These are phyloP conservation scores for Phataginus tetradactyla DNA, from an alignment of 2,797 vertebrate species.

Conservation along the genomic window DNA sequence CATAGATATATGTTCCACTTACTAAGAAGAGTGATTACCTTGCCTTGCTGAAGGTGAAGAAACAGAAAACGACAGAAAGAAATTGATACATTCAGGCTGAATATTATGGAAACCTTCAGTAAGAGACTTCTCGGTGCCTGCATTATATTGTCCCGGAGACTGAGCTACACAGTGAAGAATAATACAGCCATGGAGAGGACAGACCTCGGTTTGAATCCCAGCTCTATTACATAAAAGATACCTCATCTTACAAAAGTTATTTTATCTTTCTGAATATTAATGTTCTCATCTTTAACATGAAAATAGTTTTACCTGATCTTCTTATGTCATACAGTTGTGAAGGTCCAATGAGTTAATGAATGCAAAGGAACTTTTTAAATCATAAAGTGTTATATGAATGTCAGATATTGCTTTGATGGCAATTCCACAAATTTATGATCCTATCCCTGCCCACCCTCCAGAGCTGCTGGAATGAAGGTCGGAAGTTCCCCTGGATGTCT, in stretches of 20 bases:
- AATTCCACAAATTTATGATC: constrained; percentile 49
- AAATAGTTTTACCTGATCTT: constrained; percentile 18
- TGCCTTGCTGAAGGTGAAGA: background rate
- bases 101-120: background rate
- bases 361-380: constrained; percentile 60
- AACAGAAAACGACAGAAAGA: background rate
- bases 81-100: background rate
- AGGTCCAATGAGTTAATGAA: constrained; percentile 71
- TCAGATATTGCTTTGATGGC: constrained; percentile 33
- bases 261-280: constrained; percentile 64
- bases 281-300: constrained; percentile 59
- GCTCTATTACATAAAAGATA: constrained; percentile 9
- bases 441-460: background rate
- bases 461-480: background rate
- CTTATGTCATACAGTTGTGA: constrained; percentile 58
- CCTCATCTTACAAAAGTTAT: constrained; percentile 63
- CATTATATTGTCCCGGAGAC: background rate
- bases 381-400: constrained; percentile 56
- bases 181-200: background rate
- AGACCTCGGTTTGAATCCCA: background rate
- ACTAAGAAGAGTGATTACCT: constrained; percentile 30
- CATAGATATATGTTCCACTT: constrained; percentile 22
- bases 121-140: background rate
- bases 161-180: background rate
- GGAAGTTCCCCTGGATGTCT: background rate